Evolutionary conservation across 2,797 vertebrate species (phyloP).

Genomic region (Discoglossus pictus): DNA sequence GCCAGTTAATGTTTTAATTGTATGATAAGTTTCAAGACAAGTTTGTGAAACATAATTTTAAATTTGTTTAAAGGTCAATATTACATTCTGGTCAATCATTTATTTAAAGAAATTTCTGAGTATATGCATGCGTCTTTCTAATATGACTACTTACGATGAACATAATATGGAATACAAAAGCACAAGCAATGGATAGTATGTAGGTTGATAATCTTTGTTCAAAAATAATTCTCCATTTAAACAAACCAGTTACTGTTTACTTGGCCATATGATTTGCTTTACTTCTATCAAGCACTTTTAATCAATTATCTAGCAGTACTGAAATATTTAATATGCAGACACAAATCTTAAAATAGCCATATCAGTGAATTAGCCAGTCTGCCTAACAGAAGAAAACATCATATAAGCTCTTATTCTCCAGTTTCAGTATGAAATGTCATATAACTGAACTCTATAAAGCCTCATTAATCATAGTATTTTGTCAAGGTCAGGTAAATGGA

Average conservation of each 20-base stretch:
- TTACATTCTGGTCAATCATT: too few relatives aligned
- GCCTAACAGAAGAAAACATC: not conserved
- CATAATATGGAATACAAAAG: not conserved
- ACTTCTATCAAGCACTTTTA: not conserved
- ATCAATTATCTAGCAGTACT: not conserved
- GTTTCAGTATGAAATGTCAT: not conserved
- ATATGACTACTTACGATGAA: not conserved
- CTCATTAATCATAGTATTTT: conserved; percentile 2
- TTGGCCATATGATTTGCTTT: not conserved
- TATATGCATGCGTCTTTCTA: not conserved
- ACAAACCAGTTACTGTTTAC: not conserved
- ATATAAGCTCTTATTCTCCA: not conserved
- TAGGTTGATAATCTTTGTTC: conserved; percentile 6
- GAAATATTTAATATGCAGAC: not conserved
- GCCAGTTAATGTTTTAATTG: not conserved
- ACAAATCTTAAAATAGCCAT: not conserved
- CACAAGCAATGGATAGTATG: not conserved
- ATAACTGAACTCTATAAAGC: conserved; percentile 18
- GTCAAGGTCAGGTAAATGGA: not conserved
- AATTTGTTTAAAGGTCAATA: too few relatives aligned
- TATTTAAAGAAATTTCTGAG: too few relatives aligned
- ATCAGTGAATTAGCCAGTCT: not conserved
- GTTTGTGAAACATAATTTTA: too few relatives aligned
- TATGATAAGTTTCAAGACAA: not conserved
- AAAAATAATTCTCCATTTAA: not conserved